Evolutionary conservation across 2,797 vertebrate species (phyloP).

Genomic region (Denticeps clupeoides): DNA sequence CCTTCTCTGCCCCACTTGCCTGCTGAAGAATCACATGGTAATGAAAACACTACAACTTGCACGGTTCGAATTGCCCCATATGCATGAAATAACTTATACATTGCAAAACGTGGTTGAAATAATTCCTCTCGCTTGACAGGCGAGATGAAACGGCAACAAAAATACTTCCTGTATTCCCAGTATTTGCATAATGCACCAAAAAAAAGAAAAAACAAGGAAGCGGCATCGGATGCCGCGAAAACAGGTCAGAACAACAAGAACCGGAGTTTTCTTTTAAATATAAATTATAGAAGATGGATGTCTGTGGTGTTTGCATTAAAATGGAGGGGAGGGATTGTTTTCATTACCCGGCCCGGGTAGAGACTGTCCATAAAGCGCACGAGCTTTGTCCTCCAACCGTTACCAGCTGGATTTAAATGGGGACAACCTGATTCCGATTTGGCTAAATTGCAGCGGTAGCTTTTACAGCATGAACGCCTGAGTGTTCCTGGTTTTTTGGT

Average conservation of each 20-base stretch:
- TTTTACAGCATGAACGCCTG: not conserved
- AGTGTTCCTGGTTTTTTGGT: not conserved
- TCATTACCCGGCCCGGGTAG: not conserved
- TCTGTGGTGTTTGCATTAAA: not conserved
- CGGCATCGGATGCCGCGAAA: too few relatives aligned
- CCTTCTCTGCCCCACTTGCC: not conserved
- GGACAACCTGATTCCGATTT: constrained; percentile 3
- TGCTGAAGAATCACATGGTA: not conserved
- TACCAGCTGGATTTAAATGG: not conserved
- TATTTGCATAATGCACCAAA: too few relatives aligned
- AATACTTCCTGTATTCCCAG: too few relatives aligned
- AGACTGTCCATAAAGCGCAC: not conserved
- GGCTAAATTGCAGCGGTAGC: not conserved
- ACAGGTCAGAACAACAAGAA: not conserved
- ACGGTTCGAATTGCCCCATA: not conserved
- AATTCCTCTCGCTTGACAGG: too few relatives aligned
- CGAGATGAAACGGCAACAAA: too few relatives aligned
- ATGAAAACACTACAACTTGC: not conserved
- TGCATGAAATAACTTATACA: not conserved
- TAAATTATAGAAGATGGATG: not conserved
- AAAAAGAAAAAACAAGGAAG: too few relatives aligned
- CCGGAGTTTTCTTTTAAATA: too few relatives aligned
- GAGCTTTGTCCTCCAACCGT: constrained; percentile 4
- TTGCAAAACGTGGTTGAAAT: too few relatives aligned
- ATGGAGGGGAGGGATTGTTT: not conserved